Base-by-base conservation (phyloP, 2,888 invertebrate genomes). In the Agonum fuliginosum region DNA sequence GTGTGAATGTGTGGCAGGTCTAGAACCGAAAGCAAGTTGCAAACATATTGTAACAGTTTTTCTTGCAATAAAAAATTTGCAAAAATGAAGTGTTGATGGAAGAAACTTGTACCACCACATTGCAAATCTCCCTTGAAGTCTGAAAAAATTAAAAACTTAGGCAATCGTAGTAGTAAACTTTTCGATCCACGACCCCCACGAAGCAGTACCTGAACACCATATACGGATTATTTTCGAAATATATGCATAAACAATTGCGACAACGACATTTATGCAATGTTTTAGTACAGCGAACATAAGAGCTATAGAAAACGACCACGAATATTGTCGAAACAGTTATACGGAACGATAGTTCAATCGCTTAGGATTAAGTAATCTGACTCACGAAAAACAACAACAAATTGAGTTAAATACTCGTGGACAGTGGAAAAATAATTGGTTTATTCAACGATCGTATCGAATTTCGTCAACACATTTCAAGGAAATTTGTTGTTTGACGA, bases 401-500 rank as follows among this genome's bases (percentile, higher is more conserved):
- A 46, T 46, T 12, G 46, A 46, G 17, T 14, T 5, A 46, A 46
- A 12, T 46, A 46, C 46, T 46, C 46, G 10, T 46, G 46, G 46
- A 12, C 46, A 46, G 12, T 4, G 3, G 14, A 46, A 46, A 46
- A 46, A 46, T 14, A 10, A 46, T 4, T 46, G 17, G 46, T 4
- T 5, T 14, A 5, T 5, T 46, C 14, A 46, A 14, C 12, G 46
- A 14, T 46, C 46, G 4, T 46, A 14, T 14, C 12, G 46, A 17
- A 46, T 46, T 14, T 12, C 46, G 17, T 46, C 17, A 2, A 14
- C 17, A 1, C 17, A 10, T 12, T 46, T 46, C 17, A 46, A 46
- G 17, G 14, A 46, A 12, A 17, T 46, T 14, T 46, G 17, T 17
- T 14, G 46, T 17, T 5, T 46, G 17, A 46, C 46, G 1, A 5